A percentile compares a stretch with the other conserved stretches of the same genome.
Evolutionary conservation across 2,113 vertebrate species (phyloP).

Genomic region (Piaya cayana): DNA sequence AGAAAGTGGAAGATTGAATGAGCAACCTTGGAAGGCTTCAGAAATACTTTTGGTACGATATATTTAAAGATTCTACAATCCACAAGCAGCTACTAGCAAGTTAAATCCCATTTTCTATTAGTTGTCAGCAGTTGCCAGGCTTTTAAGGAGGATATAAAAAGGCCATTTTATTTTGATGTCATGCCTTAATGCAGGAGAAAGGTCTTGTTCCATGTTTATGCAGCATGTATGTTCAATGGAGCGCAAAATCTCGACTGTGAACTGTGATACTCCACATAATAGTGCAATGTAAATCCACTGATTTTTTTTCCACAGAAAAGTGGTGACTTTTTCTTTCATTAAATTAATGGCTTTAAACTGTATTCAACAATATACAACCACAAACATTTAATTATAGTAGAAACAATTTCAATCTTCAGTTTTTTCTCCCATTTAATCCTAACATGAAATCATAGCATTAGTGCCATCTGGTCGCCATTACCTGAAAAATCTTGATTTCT

Average conservation of each 20-base stretch:
- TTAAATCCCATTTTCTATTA: background rate
- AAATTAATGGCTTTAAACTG: background rate
- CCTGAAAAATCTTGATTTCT: background rate
- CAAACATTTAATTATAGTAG: background rate
- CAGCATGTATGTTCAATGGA: background rate
- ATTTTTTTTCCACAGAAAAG: background rate
- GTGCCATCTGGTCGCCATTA: constrained; percentile 1
- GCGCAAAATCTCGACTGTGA: background rate
- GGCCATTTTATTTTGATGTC: background rate
- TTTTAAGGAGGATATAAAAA: background rate
- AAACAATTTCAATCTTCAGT: background rate
- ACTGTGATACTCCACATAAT: background rate
- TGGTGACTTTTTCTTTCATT: background rate
- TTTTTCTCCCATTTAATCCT: background rate
- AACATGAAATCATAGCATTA: background rate
- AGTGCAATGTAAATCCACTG: background rate
- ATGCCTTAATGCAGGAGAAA: background rate
- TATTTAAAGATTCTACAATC: background rate
- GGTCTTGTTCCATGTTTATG: background rate
- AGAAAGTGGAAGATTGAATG: background rate
- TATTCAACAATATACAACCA: background rate
- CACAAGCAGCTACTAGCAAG: background rate
- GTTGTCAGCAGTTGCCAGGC: background rate
- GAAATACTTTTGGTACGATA: background rate
- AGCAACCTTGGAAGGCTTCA: background rate